Evolutionary conservation across 2,888 invertebrate species (phyloP).

Genomic region (Microctonus brassicae): DNA sequence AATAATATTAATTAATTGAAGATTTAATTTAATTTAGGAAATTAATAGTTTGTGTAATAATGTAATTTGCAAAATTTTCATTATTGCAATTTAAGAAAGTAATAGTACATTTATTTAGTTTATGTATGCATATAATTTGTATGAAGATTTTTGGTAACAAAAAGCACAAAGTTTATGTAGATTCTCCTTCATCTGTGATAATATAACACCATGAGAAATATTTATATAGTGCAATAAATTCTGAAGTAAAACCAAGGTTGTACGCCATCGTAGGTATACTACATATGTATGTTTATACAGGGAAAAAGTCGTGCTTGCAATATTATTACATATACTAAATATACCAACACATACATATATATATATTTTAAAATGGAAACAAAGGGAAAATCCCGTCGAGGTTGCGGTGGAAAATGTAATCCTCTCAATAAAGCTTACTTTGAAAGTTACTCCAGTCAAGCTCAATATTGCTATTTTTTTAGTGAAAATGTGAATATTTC

Average conservation of each 20-base stretch:
- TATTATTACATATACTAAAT: not conserved
- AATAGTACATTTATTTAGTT: too few species aligned
- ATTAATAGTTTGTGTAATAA: constrained; percentile 13
- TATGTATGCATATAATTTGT: not conserved
- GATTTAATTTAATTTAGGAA: too few species aligned
- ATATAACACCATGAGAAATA: constrained; percentile 2
- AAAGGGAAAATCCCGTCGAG: constrained; percentile 21
- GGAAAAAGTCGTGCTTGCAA: not conserved
- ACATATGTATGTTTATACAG: not conserved
- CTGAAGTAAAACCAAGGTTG: constrained; percentile 9
- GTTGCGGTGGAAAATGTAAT: constrained; percentile 10
- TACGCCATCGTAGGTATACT: not conserved
- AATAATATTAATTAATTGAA: not conserved
- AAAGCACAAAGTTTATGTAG: constrained; percentile 1
- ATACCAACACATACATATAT: not conserved
- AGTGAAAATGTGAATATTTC: too few species aligned
- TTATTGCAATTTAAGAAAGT: constrained; percentile 1
- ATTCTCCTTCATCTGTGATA: not conserved
- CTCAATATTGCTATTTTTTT: constrained; percentile 3
- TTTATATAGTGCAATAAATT: constrained; percentile 23
- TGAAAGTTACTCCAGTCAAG: constrained; percentile 8
- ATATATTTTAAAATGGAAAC: constrained; percentile 17
- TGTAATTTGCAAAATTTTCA: constrained; percentile 7
- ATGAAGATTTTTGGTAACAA: not conserved
- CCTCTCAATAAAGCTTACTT: constrained; percentile 22